These are phyloP conservation scores for Clarias pachynema DNA, from an alignment of 2,797 vertebrate species.

Conservation along the genomic window DNA sequence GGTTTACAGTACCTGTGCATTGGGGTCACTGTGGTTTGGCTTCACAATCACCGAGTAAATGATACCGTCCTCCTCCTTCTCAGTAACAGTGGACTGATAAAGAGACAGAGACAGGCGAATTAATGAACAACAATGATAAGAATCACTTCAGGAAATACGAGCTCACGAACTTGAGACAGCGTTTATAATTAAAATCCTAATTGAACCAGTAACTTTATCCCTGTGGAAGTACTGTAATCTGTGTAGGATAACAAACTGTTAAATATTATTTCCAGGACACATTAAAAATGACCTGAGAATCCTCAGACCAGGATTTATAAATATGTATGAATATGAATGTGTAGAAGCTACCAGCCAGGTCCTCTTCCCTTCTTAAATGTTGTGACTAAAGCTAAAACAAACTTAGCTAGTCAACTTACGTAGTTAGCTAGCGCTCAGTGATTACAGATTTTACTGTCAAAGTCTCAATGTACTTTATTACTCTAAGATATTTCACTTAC, in stretches of 20 bases:
- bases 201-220: background rate
- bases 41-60: conserved; percentile 82
- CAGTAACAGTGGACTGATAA: conserved; percentile 73
- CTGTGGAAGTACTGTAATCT: background rate
- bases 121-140: background rate
- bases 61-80: conserved; percentile 83
- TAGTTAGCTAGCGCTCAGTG: background rate
- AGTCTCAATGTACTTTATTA: background rate
- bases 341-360: background rate
- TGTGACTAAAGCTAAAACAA: background rate
- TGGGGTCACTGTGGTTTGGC: conserved; percentile 61
- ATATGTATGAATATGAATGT: background rate
- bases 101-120: conserved; percentile 17
- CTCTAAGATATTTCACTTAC: background rate
- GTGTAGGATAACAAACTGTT: background rate
- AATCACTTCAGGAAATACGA: background rate
- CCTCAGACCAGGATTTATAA: background rate
- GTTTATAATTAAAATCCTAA: background rate
- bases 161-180: background rate
- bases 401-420: background rate
- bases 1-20: conserved; percentile 54
- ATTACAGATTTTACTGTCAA: background rate
- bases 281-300: background rate
- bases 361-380: background rate
- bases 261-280: background rate